A percentile compares a stretch with the other conserved stretches of the same genome.
phyloP scores from a whole-genome alignment of 2,797 vertebrate genomes.

The Choloepus didactylus region DNA sequence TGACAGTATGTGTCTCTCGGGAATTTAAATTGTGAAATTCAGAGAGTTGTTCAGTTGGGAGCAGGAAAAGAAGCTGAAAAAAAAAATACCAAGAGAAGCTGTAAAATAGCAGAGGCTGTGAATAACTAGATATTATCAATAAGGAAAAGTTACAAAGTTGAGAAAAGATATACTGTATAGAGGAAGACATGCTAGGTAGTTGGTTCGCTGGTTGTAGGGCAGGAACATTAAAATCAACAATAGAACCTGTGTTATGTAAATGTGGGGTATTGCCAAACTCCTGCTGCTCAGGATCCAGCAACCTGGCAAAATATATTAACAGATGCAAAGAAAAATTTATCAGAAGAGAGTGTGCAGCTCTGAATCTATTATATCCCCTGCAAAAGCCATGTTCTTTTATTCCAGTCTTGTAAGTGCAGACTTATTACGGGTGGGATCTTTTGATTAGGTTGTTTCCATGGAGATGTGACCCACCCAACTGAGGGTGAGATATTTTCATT shows the following conservation, averaged over 20 bases:
- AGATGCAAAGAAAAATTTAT: slow-evolving; percentile 20
- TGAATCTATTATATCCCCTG: no score
- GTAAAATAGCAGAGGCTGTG: background rate
- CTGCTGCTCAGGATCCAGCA: background rate
- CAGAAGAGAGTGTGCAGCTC: background rate
- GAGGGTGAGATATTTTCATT: no score
- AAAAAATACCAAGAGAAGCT: background rate
- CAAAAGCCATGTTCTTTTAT: no score
- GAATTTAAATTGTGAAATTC: slow-evolving; percentile 25
- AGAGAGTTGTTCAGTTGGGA: slow-evolving; percentile 23
- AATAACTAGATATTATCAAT: background rate
- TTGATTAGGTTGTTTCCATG: no score
- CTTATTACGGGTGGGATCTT: no score
- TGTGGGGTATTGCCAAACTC: background rate
- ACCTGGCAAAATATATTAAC: background rate
- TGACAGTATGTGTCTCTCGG: background rate
- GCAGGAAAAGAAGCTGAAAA: background rate
- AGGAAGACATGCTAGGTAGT: background rate
- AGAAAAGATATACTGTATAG: background rate
- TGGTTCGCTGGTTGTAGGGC: background rate
- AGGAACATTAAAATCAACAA: background rate
- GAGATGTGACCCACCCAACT: no score
- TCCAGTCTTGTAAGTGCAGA: no score
- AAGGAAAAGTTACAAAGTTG: background rate
- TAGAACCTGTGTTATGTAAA: background rate